These are phyloP conservation scores for Stegana nigrithorax DNA, from an alignment of 2,888 invertebrate genomes.

Conservation along the genomic window DNA sequence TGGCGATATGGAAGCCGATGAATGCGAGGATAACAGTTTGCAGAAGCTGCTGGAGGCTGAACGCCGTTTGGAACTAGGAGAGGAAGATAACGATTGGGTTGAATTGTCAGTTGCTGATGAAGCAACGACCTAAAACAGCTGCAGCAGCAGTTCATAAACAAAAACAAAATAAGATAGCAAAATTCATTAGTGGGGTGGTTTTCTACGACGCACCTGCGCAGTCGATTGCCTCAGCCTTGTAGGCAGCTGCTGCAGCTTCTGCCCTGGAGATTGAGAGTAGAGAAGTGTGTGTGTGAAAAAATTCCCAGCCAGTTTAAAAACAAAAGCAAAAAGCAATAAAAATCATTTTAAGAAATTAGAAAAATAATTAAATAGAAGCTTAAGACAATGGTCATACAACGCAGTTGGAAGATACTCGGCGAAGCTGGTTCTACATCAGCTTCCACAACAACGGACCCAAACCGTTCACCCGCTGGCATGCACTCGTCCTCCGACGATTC, in stretches of 20 bases:
- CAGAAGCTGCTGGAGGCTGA: conserved; percentile 43
- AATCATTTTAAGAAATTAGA: not conserved
- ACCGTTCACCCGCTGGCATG: conserved; percentile 54
- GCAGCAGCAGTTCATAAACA: no score
- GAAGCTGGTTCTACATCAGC: conserved; percentile 52
- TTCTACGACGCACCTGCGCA: conserved; percentile 26
- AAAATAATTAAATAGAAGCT: not conserved
- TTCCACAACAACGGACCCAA: conserved; percentile 43
- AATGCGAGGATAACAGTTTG: conserved; percentile 39
- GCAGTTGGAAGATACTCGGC: conserved; percentile 66
- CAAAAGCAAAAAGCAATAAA: not conserved
- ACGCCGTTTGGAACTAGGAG: conserved; percentile 47
- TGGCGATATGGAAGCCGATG: conserved; percentile 16
- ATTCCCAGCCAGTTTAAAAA: conserved; percentile 29
- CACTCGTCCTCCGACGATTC: conserved; percentile 67
- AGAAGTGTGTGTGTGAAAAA: not conserved
- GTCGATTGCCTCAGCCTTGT: not conserved
- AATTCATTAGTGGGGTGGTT: conserved; percentile 1
- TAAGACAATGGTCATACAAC: conserved; percentile 65
- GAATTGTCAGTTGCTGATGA: not conserved
- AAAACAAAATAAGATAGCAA: no score
- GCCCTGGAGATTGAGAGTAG: not conserved
- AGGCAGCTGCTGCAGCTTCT: not conserved
- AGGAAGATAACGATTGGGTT: not conserved
- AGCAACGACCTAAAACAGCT: not conserved